These are phyloP conservation scores for Julus scandinavius DNA, from an alignment of 2,888 invertebrate species.

Conservation along the genomic window DNA sequence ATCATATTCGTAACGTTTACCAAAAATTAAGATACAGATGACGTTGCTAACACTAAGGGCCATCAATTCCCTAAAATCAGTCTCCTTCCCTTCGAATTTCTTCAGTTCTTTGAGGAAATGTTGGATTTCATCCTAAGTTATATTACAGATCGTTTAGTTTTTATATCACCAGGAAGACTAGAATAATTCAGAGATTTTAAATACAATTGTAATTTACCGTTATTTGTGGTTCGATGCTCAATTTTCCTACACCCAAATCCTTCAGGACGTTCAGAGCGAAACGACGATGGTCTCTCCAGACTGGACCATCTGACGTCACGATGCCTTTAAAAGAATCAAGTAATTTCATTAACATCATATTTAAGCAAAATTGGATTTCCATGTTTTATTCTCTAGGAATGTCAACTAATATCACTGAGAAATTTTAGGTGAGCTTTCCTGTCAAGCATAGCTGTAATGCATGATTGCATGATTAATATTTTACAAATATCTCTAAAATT, in stretches of 20 bases:
- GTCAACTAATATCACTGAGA: not conserved
- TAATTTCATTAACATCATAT: not conserved
- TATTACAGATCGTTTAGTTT: not conserved
- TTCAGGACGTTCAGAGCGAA: slow-evolving; percentile 32
- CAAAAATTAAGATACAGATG: slow-evolving; percentile 45
- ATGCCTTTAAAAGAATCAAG: slow-evolving; percentile 4
- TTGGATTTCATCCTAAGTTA: slow-evolving; percentile 50
- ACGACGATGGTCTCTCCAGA: slow-evolving; percentile 50
- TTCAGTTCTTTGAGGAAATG: slow-evolving; percentile 45
- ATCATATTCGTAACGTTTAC: slow-evolving; percentile 50
- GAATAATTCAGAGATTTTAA: too few species aligned
- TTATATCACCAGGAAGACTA: too few species aligned
- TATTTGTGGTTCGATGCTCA: slow-evolving; percentile 49
- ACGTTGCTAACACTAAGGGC: slow-evolving; percentile 24
- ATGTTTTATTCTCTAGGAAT: not conserved
- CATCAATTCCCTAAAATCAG: not conserved
- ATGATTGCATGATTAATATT: too few species aligned
- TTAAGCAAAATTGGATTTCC: not conserved
- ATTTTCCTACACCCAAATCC: slow-evolving; percentile 53
- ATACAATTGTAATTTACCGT: not conserved
- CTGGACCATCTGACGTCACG: slow-evolving; percentile 40
- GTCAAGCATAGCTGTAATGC: too few species aligned
- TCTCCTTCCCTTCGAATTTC: not conserved
- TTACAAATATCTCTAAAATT: too few species aligned
- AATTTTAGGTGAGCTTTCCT: too few species aligned